Base-by-base conservation (phyloP, 1,140 invertebrate genomes). In the Cataglyphis hispanica region DNA sequence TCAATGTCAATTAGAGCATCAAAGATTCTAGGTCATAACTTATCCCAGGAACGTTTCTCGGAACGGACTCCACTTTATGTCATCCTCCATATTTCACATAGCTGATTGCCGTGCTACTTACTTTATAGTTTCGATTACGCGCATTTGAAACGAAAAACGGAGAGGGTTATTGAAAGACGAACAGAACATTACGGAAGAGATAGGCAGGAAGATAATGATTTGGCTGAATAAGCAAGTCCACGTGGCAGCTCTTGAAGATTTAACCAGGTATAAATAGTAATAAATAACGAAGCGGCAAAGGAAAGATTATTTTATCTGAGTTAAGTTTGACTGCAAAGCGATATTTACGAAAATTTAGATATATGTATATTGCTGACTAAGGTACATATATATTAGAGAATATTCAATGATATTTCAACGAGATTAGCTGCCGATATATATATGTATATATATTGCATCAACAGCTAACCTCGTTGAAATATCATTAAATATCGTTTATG, bases 101-200 rank as follows among this genome's bases (percentile, higher is more conserved):
- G 89, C 80, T 87, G 61, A 83, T 90, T 89, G 80, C 61, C 84
- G 16, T 63, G 56, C 60, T 74, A 89, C 86, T 90, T 63, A 75
- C 64, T 37, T 58, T 63, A 74, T 56, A 77, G 43, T 87, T 61
- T 22, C 80, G 27, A 66, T 40, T 56, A 43, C 50, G 40, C 43
- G 46, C 27, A 63, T 78, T 50, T 75, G 50, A 70, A 25, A 60
- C 60, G 31, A 8, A 31, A 16, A 13, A 43, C 22, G 34, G 40
- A 43, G 16, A 13, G 27, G 5, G n/a, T 78, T 64, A 56, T 77
- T 89, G 74, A 66, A 56, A 40, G 50, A 64, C 22, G 10, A 13
- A 43, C 46, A 46, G 43, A 75, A 75, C 13, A 37, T 40, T 5
- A 46, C 11, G 19, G 13, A 25, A 80, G n/a, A 13, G 13, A 11